Evolutionary conservation across 1,140 invertebrate species (phyloP).

Genomic region (Mamestra configurata): DNA sequence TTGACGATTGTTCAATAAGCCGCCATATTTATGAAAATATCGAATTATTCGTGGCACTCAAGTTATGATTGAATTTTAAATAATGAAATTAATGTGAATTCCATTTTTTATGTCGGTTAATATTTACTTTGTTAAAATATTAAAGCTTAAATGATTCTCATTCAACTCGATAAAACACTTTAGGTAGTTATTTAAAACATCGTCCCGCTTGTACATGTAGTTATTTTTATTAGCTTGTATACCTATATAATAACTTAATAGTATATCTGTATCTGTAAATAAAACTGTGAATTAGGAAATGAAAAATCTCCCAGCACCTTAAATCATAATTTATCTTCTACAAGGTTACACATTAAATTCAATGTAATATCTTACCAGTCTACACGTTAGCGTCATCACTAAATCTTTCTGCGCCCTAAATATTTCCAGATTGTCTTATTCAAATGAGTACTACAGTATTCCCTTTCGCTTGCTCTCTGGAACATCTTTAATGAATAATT

Average conservation of each 20-base stretch:
- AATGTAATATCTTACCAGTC: not conserved
- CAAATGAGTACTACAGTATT: not conserved
- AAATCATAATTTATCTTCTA: not conserved
- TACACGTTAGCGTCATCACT: not conserved
- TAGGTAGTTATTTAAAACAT: too few species aligned
- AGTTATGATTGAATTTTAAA: slow-evolving; percentile 3
- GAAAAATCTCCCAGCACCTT: too few species aligned
- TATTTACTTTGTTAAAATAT: too few species aligned
- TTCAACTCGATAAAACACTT: too few species aligned
- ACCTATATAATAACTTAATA: too few species aligned
- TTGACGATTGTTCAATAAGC: not conserved
- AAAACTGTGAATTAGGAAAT: too few species aligned
- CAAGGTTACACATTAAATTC: not conserved
- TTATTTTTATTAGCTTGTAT: too few species aligned
- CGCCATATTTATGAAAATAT: slow-evolving; percentile 17
- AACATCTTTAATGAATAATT: slow-evolving; percentile 37
- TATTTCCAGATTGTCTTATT: slow-evolving; percentile 6
- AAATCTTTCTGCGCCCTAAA: not conserved
- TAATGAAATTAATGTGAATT: too few species aligned
- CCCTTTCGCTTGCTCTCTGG: not conserved
- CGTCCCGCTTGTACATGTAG: too few species aligned
- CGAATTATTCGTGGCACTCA: not conserved
- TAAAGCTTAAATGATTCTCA: too few species aligned
- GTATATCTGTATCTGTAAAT: too few species aligned
- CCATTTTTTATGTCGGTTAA: too few species aligned